phyloP scores from a whole-genome alignment of 2,888 invertebrate species.

The Brenthis ino region DNA sequence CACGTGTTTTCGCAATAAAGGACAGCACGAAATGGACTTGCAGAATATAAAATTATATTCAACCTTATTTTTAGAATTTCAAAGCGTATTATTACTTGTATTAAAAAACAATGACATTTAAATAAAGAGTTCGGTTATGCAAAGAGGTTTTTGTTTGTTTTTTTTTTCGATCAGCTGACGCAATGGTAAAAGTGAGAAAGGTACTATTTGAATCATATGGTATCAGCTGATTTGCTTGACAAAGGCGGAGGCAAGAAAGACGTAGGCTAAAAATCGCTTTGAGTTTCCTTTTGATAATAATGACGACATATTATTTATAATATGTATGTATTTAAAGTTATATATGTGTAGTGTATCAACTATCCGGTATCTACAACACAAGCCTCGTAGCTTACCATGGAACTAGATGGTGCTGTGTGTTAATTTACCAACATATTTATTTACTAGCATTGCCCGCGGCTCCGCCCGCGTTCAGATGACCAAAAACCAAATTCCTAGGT shows the following conservation, averaged over 20 bases:
- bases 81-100: constrained; percentile 22
- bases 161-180: constrained; percentile 45
- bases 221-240: constrained; percentile 31
- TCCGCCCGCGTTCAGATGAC: too few relatives aligned
- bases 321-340: too few relatives aligned
- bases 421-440: too few relatives aligned
- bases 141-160: constrained; percentile 42
- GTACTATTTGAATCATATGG: constrained; percentile 30
- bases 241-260: constrained; percentile 8
- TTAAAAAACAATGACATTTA: constrained; percentile 35
- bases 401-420: too few relatives aligned
- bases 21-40: constrained; percentile 42
- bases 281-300: too few relatives aligned
- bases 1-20: constrained; percentile 45
- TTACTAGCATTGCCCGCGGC: too few relatives aligned
- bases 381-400: too few relatives aligned
- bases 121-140: constrained; percentile 45
- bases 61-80: not conserved
- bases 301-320: too few relatives aligned
- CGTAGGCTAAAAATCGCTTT: not conserved
- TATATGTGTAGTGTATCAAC: too few relatives aligned
- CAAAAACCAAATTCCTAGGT: too few relatives aligned
- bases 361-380: too few relatives aligned
- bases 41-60: not conserved
- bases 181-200: constrained; percentile 31